These are phyloP conservation scores for Himalopsyche anomala DNA, from an alignment of 2,888 invertebrate genomes.

Conservation along the genomic window DNA sequence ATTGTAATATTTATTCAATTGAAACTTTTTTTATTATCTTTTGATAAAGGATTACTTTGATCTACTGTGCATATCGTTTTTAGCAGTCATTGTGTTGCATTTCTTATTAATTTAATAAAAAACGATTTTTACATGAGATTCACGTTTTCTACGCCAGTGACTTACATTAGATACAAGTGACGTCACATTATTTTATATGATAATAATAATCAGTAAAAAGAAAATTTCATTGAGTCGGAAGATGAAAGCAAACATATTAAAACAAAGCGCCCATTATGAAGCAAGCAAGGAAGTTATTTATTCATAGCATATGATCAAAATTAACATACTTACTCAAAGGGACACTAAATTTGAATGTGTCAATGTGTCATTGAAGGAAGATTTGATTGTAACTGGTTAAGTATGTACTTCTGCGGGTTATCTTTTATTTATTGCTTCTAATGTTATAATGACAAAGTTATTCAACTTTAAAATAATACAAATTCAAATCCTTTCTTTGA, in stretches of 20 bases:
- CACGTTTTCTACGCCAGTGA: not conserved
- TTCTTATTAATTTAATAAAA: not conserved
- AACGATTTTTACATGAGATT: too few species aligned
- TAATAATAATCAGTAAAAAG: constrained; percentile 41
- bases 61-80: too few species aligned
- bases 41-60: too few species aligned
- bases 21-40: too few species aligned
- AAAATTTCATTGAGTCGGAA: constrained; percentile 35
- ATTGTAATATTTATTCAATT: too few species aligned
- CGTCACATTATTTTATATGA: constrained; percentile 21
- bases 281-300: constrained; percentile 28
- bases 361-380: constrained; percentile 17
- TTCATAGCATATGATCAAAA: constrained; percentile 36
- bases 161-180: constrained; percentile 1
- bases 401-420: not conserved
- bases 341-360: constrained; percentile 19
- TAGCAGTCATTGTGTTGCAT: too few species aligned
- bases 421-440: too few species aligned
- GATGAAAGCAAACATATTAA: constrained; percentile 41
- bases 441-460: too few species aligned
- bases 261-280: constrained; percentile 41
- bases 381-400: not conserved
- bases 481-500: too few species aligned
- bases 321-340: constrained; percentile 38
- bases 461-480: too few species aligned